Evolutionary conservation across 2,888 invertebrate genomes (phyloP).

Genomic region (Chrysomela aeneicollis): DNA sequence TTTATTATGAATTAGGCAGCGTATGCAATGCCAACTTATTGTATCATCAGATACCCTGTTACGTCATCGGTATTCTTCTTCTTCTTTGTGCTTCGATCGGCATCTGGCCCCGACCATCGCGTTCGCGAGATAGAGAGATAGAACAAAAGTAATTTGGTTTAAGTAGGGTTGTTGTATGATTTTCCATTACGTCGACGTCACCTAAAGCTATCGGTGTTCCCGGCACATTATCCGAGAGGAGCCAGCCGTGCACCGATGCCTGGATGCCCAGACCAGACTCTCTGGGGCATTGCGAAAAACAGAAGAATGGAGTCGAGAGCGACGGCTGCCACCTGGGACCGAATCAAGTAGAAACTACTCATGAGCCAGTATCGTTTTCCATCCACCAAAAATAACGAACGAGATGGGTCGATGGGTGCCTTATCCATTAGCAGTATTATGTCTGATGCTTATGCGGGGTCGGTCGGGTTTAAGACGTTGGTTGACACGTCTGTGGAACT

Average conservation of each 20-base stretch:
- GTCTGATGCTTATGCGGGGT: background rate
- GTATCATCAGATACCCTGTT: too few species aligned
- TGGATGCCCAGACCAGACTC: conserved; percentile 20
- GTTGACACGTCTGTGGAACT: too few species aligned
- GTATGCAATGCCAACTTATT: too few species aligned
- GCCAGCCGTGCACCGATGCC: too few species aligned
- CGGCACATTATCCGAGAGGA: conserved; percentile 1
- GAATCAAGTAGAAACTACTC: conserved; percentile 20
- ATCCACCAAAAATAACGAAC: conserved; percentile 23
- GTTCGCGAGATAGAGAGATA: too few species aligned
- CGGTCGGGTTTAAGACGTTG: too few species aligned
- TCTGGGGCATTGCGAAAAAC: conserved; percentile 23
- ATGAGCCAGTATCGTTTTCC: conserved; percentile 28
- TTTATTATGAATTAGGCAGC: too few species aligned
- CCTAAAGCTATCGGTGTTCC: conserved; percentile 17
- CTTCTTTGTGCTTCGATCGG: too few species aligned
- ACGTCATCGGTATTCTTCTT: too few species aligned
- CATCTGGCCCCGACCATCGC: too few species aligned
- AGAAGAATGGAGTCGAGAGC: conserved; percentile 21
- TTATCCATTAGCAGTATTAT: conserved; percentile 4
- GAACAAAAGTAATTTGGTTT: conserved; percentile 1
- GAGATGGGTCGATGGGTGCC: too few species aligned
- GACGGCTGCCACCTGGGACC: conserved; percentile 32
- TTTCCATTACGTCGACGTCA: conserved; percentile 25
- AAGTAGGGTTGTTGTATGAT: conserved; percentile 17